phyloP scores from a whole-genome alignment of 2,113 vertebrate species.

The Ceyx margarethae region DNA sequence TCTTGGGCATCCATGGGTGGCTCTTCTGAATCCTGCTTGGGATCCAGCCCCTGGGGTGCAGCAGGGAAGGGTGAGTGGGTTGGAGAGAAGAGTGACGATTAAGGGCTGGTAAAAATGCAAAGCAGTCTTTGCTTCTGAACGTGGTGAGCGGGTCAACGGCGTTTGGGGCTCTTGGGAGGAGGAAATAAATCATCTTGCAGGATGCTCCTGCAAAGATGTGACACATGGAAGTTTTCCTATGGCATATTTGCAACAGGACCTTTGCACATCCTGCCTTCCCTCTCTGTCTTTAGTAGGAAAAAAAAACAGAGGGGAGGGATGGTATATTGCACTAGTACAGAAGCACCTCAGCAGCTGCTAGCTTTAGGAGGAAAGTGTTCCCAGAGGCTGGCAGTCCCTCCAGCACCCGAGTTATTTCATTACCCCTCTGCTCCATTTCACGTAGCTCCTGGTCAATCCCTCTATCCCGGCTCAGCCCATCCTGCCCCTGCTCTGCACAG shows the following conservation, averaged over 20 bases:
- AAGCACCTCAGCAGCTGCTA: not conserved
- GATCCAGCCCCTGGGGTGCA: not conserved
- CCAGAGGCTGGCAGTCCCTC: not conserved
- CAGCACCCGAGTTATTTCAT: not conserved
- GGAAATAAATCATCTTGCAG: not conserved
- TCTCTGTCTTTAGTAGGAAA: not conserved
- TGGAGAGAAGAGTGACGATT: accelerated
- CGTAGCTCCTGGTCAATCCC: not conserved
- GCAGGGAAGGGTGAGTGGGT: not conserved
- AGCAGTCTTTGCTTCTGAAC: not conserved
- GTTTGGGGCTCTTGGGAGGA: not conserved
- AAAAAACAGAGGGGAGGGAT: not conserved
- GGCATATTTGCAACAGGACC: not conserved
- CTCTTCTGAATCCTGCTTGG: not conserved
- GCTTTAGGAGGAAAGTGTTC: not conserved
- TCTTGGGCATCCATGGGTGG: not conserved
- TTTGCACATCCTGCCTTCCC: not conserved
- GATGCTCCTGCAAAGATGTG: not conserved
- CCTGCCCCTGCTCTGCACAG: not conserved
- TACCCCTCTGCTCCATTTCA: not conserved
- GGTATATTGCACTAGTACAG: not conserved
- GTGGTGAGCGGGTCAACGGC: not conserved
- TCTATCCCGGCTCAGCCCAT: not conserved
- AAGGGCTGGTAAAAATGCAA: not conserved
- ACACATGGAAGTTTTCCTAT: not conserved